Percentiles rank a stretch among this genome's conserved stretches.
Evolutionary conservation across 2,113 vertebrate species (phyloP).

Genomic region (Poeciliopsis turrubarensis): DNA sequence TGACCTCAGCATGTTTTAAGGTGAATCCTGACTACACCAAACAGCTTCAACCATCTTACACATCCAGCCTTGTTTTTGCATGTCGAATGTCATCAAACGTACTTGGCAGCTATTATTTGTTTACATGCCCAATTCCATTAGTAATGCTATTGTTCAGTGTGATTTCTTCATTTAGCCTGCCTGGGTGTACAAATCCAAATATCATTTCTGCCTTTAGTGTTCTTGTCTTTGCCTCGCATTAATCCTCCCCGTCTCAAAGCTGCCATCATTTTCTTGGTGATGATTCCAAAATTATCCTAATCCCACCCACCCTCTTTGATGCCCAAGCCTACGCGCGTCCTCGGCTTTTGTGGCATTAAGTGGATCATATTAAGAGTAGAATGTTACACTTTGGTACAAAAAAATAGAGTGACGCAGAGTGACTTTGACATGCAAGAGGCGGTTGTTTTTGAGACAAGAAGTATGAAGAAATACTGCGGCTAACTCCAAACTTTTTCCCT

Average conservation of each 20-base stretch:
- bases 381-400: constrained; percentile 24
- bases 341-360: background rate
- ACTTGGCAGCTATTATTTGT: constrained; percentile 42
- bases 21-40: background rate
- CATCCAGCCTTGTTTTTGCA: constrained; percentile 1
- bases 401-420: constrained; percentile 17
- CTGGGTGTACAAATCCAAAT: constrained; percentile 42
- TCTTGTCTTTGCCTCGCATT: constrained; percentile 23
- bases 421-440: constrained; percentile 43
- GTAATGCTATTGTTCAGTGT: constrained; percentile 53
- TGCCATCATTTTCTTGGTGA: constrained; percentile 25
- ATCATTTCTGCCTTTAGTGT: constrained; percentile 37
- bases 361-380: constrained; percentile 14
- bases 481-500: constrained; percentile 31
- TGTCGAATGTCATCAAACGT: constrained; percentile 23
- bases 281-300: constrained; percentile 54
- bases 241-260: constrained; percentile 24
- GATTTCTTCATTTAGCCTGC: constrained; percentile 40
- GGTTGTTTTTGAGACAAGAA: constrained; percentile 63
- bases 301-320: constrained; percentile 32
- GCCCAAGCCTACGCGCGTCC: constrained; percentile 12
- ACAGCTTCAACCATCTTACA: background rate
- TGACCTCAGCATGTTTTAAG: background rate
- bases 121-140: constrained; percentile 26
- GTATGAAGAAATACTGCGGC: constrained; percentile 39